A percentile compares a stretch with the other conserved stretches of the same genome.
These are phyloP conservation scores for Leuciscus idus DNA, from an alignment of 2,113 vertebrate species.

Conservation along the genomic window DNA sequence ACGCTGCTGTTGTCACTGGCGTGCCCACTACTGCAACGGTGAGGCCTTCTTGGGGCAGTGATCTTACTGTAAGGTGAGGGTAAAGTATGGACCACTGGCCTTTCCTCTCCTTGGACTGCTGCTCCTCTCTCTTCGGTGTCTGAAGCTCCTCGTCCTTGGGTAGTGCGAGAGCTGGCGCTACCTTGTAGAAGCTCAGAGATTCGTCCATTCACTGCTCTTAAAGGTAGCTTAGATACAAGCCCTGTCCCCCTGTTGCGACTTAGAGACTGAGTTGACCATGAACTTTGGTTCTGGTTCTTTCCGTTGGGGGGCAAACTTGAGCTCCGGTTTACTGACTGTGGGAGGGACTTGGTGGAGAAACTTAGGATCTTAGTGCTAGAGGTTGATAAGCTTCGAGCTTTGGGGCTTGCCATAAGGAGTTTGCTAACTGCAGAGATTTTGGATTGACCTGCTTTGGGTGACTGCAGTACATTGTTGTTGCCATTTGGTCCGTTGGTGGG, in stretches of 20 bases:
- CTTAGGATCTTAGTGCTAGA: constrained; percentile 93
- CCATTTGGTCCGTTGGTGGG: constrained; percentile 70
- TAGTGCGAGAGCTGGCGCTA: constrained; percentile 70
- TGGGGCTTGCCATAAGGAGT: constrained; percentile 92
- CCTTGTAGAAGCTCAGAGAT: constrained; percentile 95
- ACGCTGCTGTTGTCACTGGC: constrained; percentile 98
- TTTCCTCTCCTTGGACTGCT: constrained; percentile 74
- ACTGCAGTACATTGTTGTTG: constrained; percentile 78
- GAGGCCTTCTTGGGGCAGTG: constrained; percentile 90
- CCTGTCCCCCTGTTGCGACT: constrained; percentile 86
- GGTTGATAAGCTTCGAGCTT: constrained; percentile 87
- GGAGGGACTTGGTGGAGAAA: constrained; percentile 96
- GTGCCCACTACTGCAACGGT: constrained; percentile 95
- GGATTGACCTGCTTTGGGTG: constrained; percentile 84
- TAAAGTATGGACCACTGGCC: constrained; percentile 79
- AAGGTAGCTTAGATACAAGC: constrained; percentile 87
- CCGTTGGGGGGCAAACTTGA: constrained; percentile 84
- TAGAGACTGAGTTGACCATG: constrained; percentile 96
- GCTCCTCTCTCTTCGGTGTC: constrained; percentile 75
- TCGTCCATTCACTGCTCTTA: constrained; percentile 89
- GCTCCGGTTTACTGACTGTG: constrained; percentile 87
- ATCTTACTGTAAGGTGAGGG: constrained; percentile 98
- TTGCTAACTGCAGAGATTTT: constrained; percentile 96
- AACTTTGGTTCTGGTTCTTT: constrained; percentile 67
- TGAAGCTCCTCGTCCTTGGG: constrained; percentile 62